Evolutionary conservation across 2,888 invertebrate species (phyloP), one percentile per base, ranked within the genome.

Genomic region (Caradrina kadenii): DNA sequence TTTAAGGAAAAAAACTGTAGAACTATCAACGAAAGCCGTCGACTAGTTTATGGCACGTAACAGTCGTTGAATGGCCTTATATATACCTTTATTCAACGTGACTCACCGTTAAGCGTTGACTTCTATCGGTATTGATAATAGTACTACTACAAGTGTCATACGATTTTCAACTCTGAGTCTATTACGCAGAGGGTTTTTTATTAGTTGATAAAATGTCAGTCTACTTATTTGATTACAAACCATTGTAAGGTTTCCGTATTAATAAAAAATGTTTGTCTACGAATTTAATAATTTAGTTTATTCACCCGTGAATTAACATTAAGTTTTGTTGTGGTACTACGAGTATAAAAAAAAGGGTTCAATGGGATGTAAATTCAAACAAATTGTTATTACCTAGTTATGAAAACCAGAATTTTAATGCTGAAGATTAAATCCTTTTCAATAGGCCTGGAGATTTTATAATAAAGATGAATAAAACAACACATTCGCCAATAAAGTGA

Each of bases 1-100:
- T 79, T 83, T 85, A 76, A 76, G 21, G 55, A 69, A 39, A 39
- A 69, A 67, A 73, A 67, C 49, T 60, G 76, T 67, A 77, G 75
- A 64, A 79, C 84, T 78, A 73, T 76, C 65, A 52, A 68, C 62
- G 73, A 76, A 73, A 72, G 75, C 79, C 75, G 79, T 71, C 53
- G 68, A 71, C 69, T 67, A 60, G 73, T 82, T 78, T 80, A 82
- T 87, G 83, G 65, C 75, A 60, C 73, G 79, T 67, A 73, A 71
- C 56, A 69, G 52, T 52, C 62, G 63, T 68, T 79, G 22, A 39
- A 49, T 49, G 58, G 56, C 73, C 71, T 76, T 84, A 82, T 81
- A 79, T 80, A 79, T 80, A 82, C 64, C 19, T 39, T 64, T 49
- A 59, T 56, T 63, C 60, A n/a, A 59, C 39, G 55, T 83, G 80